A percentile compares a stretch with the other conserved stretches of the same genome.
Evolutionary conservation across 2,113 vertebrate species (phyloP).

Genomic region (Oncorhynchus keta): DNA sequence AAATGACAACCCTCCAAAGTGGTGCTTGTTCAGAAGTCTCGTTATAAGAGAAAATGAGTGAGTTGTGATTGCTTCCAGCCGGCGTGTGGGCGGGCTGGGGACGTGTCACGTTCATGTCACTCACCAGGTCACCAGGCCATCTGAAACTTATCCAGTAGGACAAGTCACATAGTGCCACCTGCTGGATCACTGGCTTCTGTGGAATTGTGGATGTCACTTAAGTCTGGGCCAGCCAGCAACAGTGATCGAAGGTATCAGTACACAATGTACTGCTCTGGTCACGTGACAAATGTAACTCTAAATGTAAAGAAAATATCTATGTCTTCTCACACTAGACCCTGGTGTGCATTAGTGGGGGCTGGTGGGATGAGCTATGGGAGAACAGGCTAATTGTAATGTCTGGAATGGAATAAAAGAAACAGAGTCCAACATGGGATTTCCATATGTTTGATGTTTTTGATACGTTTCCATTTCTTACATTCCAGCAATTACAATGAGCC

Average conservation of each 20-base stretch:
- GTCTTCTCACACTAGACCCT: no score
- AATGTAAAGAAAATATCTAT: no score
- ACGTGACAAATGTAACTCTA: no score
- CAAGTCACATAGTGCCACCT: slow-evolving; percentile 81
- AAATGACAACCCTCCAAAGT: slow-evolving; percentile 75
- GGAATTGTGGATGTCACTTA: slow-evolving; percentile 61
- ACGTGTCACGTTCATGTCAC: slow-evolving; percentile 62
- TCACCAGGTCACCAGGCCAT: slow-evolving; percentile 62
- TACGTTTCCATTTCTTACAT: no score
- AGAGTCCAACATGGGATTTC: no score
- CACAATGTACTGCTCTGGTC: no score
- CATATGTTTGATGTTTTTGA: no score
- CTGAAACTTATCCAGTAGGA: slow-evolving; percentile 48
- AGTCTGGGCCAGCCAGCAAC: neutral
- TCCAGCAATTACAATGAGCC: no score
- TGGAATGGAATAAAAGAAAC: no score
- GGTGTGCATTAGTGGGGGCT: no score
- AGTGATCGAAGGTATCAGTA: neutral
- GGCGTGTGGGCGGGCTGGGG: slow-evolving; percentile 64
- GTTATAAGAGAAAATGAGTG: slow-evolving; percentile 53
- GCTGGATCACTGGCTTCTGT: slow-evolving; percentile 82
- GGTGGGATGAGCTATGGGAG: no score
- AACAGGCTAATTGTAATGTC: no score
- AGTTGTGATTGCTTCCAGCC: slow-evolving; percentile 61
- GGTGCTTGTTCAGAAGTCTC: slow-evolving; percentile 46